Evolutionary conservation across 2,888 invertebrate genomes (phyloP).

Genomic region (Philopedon plagiatum): DNA sequence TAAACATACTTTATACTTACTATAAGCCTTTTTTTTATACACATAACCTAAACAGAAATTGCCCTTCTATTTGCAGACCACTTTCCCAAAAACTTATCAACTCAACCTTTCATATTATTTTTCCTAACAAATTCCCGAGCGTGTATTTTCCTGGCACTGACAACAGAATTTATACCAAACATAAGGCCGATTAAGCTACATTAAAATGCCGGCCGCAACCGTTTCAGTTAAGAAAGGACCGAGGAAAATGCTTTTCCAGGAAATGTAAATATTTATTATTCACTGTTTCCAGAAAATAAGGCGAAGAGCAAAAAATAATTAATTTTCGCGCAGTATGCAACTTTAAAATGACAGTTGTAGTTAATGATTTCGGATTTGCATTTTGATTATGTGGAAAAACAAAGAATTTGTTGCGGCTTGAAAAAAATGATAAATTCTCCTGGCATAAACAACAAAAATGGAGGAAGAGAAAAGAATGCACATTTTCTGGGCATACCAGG

Average conservation of each 20-base stretch:
- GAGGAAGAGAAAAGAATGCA: too few relatives aligned
- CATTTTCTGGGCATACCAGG: too few relatives aligned
- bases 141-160: conserved; percentile 28
- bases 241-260: conserved; percentile 29
- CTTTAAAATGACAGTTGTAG: conserved; percentile 22
- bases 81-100: conserved; percentile 15
- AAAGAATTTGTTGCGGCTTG: neutral
- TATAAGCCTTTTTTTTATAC: too few relatives aligned
- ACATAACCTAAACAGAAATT: conserved; percentile 6
- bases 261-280: conserved; percentile 40
- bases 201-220: conserved; percentile 35
- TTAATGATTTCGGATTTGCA: conserved; percentile 13
- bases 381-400: neutral
- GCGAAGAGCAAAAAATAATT: conserved; percentile 31
- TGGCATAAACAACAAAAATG: too few relatives aligned
- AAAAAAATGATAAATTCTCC: too few relatives aligned
- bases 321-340: conserved; percentile 20
- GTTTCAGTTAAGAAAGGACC: conserved; percentile 28
- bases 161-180: conserved; percentile 37
- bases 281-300: conserved; percentile 29
- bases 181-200: conserved; percentile 37
- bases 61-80: neutral
- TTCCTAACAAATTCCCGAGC: conserved; percentile 27
- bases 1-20: too few relatives aligned
- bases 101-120: conserved; percentile 30